Evolutionary conservation across 2,888 invertebrate genomes (phyloP).

Genomic region (Caradrina clavipalpis): DNA sequence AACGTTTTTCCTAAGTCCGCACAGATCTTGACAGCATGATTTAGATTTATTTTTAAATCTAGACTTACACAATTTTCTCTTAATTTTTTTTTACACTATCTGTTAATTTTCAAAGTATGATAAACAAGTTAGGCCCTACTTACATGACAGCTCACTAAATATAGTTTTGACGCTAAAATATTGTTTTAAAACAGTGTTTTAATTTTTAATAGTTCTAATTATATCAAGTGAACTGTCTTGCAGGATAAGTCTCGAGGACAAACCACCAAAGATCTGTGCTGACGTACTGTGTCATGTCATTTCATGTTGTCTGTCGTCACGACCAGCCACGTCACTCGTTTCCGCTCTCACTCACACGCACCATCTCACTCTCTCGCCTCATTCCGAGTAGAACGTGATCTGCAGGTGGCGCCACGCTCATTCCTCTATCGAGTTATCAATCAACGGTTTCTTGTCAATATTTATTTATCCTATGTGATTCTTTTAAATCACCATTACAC

Average conservation of each 20-base stretch:
- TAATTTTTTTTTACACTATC: not conserved
- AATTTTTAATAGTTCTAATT: not conserved
- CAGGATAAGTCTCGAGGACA: slow-evolving; percentile 15
- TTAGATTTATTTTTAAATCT: slow-evolving; percentile 3
- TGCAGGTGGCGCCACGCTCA: slow-evolving; percentile 73
- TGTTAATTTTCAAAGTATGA: not conserved
- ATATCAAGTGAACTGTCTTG: slow-evolving; percentile 34
- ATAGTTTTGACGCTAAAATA: not conserved
- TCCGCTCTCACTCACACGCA: slow-evolving; percentile 90
- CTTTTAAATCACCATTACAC: too few species aligned
- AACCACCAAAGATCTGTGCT: slow-evolving; percentile 54
- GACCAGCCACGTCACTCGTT: slow-evolving; percentile 88
- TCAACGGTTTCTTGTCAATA: not conserved
- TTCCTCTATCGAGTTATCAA: slow-evolving; percentile 15
- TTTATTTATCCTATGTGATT: too few species aligned
- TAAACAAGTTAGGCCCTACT: not conserved
- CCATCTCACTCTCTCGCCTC: slow-evolving; percentile 89
- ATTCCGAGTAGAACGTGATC: slow-evolving; percentile 80
- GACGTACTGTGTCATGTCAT: slow-evolving; percentile 68
- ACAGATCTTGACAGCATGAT: slow-evolving; percentile 52
- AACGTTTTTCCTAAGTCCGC: slow-evolving; percentile 50
- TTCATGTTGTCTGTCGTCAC: slow-evolving; percentile 82
- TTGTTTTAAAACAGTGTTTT: not conserved
- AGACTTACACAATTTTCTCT: not conserved
- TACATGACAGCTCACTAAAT: slow-evolving; percentile 35